Percentiles rank a stretch among this genome's conserved stretches.
phyloP scores from a whole-genome alignment of 2,797 vertebrate genomes.

The Pelobates cultripes region DNA sequence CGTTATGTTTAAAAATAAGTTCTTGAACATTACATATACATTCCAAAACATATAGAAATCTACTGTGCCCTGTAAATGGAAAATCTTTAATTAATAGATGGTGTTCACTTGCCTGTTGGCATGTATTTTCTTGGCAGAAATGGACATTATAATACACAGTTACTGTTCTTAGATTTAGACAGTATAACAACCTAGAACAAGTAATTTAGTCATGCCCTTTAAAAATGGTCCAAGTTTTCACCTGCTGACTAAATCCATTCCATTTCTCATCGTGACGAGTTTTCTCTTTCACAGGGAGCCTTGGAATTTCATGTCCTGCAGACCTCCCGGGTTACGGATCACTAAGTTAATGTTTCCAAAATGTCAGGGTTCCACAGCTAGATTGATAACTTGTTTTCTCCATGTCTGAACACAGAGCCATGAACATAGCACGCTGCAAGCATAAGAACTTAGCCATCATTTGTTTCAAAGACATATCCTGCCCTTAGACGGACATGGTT shows the following conservation, averaged over 20 bases:
- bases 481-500: slow-evolving; percentile 51
- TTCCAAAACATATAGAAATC: neutral
- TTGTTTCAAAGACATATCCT: slow-evolving; percentile 51
- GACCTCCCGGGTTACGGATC: slow-evolving; percentile 54
- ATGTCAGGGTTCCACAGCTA: slow-evolving; percentile 46
- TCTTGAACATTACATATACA: no score
- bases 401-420: slow-evolving; percentile 54
- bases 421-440: slow-evolving; percentile 44
- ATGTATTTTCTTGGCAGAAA: neutral
- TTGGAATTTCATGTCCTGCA: slow-evolving; percentile 52
- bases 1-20: no score
- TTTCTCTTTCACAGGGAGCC: slow-evolving; percentile 30
- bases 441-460: slow-evolving; percentile 43
- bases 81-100: neutral
- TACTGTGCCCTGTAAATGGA: neutral
- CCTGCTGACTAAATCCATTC: slow-evolving; percentile 45
- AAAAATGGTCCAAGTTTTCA: slow-evolving; percentile 38
- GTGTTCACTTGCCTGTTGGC: neutral
- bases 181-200: slow-evolving; percentile 24
- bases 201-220: slow-evolving; percentile 50
- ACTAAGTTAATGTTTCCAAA: slow-evolving; percentile 56
- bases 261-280: slow-evolving; percentile 49
- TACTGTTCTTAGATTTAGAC: slow-evolving; percentile 4
- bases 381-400: slow-evolving; percentile 57
- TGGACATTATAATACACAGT: neutral